Percentiles rank a stretch among this genome's conserved stretches.
phyloP scores from a whole-genome alignment of 2,113 vertebrate genomes.

The Semicossyphus pulcher region DNA sequence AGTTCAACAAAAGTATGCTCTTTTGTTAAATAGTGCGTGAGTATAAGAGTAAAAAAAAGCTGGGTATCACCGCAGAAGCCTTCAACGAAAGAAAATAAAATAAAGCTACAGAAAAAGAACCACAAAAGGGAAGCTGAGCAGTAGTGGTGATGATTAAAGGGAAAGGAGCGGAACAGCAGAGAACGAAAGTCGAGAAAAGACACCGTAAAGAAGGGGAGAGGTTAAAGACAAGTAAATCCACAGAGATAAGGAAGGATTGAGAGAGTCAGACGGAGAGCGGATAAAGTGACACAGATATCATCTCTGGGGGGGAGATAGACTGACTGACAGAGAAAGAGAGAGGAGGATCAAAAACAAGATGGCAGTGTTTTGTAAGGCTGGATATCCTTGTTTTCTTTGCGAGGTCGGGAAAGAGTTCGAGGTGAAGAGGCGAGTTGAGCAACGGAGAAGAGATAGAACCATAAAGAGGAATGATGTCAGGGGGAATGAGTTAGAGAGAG shows the following conservation, averaged over 20 bases:
- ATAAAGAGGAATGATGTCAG: slow-evolving; percentile 41
- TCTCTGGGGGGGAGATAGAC: slow-evolving; percentile 34
- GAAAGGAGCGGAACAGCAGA: not conserved
- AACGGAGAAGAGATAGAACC: slow-evolving; percentile 8
- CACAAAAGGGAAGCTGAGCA: not conserved
- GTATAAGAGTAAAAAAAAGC: too few species aligned
- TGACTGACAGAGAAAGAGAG: slow-evolving; percentile 25
- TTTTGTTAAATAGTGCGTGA: too few species aligned
- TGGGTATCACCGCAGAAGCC: not conserved
- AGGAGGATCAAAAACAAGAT: slow-evolving; percentile 13
- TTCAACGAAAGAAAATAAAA: not conserved
- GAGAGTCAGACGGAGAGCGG: slow-evolving; percentile 7
- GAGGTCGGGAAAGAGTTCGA: slow-evolving; percentile 22
- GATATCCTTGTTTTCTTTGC: not conserved
- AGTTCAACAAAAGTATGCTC: too few species aligned
- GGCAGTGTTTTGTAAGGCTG: slow-evolving; percentile 18
- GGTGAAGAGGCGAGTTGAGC: slow-evolving; percentile 4
- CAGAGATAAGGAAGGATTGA: slow-evolving; percentile 24
- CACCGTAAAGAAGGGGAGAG: slow-evolving; percentile 9
- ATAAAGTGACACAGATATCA: slow-evolving; percentile 56
- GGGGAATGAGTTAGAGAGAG: slow-evolving; percentile 17
- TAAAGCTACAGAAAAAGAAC: not conserved
- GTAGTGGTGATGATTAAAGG: not conserved
- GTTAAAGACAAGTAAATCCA: slow-evolving; percentile 41
- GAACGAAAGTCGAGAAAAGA: slow-evolving; percentile 7